phyloP scores from a whole-genome alignment of 64 coral and sea anemone genomes.

The Pachyseris speciosa region DNA sequence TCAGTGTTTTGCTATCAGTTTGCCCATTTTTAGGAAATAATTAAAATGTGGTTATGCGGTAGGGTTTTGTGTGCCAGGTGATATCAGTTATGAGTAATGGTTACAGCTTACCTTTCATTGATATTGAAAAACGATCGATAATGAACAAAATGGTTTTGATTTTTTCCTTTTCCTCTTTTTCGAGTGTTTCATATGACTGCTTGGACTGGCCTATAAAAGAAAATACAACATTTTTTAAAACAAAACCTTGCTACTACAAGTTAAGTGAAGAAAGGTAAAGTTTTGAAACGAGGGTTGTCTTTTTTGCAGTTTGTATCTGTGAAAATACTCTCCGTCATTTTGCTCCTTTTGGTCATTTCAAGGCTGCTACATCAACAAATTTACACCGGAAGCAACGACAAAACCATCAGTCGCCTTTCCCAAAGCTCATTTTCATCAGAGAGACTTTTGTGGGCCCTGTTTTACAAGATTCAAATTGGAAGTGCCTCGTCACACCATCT shows the following conservation, averaged over 20 bases:
- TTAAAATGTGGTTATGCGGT: background rate
- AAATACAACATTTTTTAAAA: background rate
- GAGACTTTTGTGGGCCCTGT: too few species aligned
- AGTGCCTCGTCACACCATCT: too few species aligned
- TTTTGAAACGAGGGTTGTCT: too few species aligned
- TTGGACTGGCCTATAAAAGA: background rate
- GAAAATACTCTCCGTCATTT: too few species aligned
- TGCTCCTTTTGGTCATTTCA: too few species aligned
- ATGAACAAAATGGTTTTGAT: background rate
- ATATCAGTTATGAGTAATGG: background rate
- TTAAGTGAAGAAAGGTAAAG: background rate
- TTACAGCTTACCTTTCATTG: background rate
- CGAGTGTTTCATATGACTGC: background rate
- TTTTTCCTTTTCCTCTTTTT: background rate
- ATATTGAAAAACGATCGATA: background rate
- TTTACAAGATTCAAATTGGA: too few species aligned
- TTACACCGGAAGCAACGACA: too few species aligned
- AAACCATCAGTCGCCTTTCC: too few species aligned
- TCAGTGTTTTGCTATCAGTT: background rate
- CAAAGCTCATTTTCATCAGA: too few species aligned
- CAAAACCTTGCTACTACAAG: background rate
- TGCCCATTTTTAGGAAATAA: background rate
- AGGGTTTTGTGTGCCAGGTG: background rate
- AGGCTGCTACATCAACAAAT: too few species aligned
- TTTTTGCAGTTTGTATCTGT: too few species aligned